phyloP scores from a whole-genome alignment of 2,888 invertebrate species.

The Beris morrisii region DNA sequence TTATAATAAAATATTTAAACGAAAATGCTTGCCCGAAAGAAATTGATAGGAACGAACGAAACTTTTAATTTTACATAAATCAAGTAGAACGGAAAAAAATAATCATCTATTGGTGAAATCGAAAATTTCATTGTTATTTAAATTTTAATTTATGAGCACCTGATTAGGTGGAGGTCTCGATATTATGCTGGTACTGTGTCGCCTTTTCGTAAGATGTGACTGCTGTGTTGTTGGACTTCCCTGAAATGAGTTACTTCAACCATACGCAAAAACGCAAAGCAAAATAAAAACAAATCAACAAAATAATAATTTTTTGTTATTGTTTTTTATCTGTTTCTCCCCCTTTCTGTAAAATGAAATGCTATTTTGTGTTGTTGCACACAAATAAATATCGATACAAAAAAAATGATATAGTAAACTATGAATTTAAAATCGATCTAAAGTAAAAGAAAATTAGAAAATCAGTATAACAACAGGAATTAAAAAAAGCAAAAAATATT shows the following conservation, averaged over 20 bases:
- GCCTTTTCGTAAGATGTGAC: conserved; percentile 70
- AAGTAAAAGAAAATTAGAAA: neutral
- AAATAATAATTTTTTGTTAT: conserved; percentile 11
- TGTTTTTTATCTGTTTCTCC: too few species aligned
- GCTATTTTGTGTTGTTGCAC: too few species aligned
- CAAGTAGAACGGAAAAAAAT: conserved; percentile 22
- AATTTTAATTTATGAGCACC: conserved; percentile 45
- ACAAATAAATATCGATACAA: neutral
- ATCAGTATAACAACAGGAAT: neutral
- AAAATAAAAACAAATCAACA: conserved; percentile 32
- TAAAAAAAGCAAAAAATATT: conserved; percentile 14
- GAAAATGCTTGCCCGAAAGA: conserved; percentile 19
- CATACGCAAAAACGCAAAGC: conserved; percentile 42
- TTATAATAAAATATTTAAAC: conserved; percentile 37
- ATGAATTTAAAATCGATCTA: neutral
- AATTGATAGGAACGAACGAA: neutral
- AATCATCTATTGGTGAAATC: conserved; percentile 21
- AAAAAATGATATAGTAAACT: neutral
- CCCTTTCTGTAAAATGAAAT: neutral
- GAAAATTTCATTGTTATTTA: conserved; percentile 30
- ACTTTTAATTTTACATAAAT: neutral
- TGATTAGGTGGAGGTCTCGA: conserved; percentile 57
- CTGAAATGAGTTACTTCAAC: conserved; percentile 49
- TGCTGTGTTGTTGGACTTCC: conserved; percentile 61
- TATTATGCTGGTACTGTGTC: conserved; percentile 68